Percentiles rank a stretch among this genome's conserved stretches.
phyloP scores from a whole-genome alignment of 2,113 vertebrate species.

The Ranitomeya variabilis region DNA sequence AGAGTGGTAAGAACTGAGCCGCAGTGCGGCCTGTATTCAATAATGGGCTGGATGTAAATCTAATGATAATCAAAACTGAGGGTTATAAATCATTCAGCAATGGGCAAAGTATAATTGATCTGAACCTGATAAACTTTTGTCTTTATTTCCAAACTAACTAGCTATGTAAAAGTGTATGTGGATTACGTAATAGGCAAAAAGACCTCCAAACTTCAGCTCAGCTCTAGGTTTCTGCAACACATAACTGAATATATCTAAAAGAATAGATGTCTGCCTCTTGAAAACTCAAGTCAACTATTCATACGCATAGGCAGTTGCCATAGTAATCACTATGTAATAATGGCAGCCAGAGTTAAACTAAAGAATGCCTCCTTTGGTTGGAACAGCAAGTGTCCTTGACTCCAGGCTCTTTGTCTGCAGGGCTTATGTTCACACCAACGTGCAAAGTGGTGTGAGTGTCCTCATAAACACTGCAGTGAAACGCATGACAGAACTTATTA shows the following conservation, averaged over 20 bases:
- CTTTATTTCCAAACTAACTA: neutral
- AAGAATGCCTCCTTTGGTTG: slow-evolving; percentile 23
- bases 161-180: neutral
- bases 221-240: neutral
- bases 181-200: neutral
- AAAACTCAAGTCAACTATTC: slow-evolving; percentile 41
- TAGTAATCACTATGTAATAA: slow-evolving; percentile 19
- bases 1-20: too few species aligned
- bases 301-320: slow-evolving; percentile 36
- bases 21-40: too few species aligned
- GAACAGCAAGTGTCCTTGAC: slow-evolving; percentile 42
- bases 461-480: slow-evolving; percentile 8
- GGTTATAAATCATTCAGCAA: neutral
- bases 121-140: neutral
- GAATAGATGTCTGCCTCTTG: slow-evolving; percentile 19
- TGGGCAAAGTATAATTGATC: neutral
- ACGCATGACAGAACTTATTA: slow-evolving; percentile 11
- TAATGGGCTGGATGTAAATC: too few species aligned
- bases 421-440: slow-evolving; percentile 6
- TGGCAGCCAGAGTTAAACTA: slow-evolving; percentile 20
- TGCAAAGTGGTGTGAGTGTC: slow-evolving; percentile 12
- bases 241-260: slow-evolving; percentile 14
- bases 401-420: slow-evolving; percentile 1
- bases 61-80: too few species aligned
- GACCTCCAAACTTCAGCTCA: neutral